Evolutionary conservation across 1,140 invertebrate species (phyloP).

Genomic region (Drosophila lacertosa): DNA sequence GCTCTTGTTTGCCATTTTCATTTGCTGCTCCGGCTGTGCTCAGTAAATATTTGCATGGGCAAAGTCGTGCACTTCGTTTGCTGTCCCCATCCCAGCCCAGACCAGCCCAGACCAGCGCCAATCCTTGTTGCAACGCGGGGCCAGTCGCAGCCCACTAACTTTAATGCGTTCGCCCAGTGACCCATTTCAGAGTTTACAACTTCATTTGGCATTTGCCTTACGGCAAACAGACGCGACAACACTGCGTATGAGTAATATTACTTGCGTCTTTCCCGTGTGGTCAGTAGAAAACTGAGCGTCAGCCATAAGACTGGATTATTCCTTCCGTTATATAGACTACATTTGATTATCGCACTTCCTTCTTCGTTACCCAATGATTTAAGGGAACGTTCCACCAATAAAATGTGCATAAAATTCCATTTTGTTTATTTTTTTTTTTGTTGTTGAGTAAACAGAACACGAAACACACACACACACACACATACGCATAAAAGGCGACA

Average conservation of each 20-base stretch:
- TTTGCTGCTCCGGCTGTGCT: constrained; percentile 44
- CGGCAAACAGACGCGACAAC: constrained; percentile 7
- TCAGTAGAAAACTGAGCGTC: background rate
- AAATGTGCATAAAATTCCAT: constrained; percentile 79
- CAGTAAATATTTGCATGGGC: constrained; percentile 47
- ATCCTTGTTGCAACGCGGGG: background rate
- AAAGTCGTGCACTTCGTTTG: constrained; percentile 24
- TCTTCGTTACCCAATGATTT: constrained; percentile 57
- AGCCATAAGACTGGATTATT: background rate
- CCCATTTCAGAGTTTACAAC: constrained; percentile 1
- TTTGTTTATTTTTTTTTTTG: too few relatives aligned
- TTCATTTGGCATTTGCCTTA: background rate
- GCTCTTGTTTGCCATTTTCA: constrained; percentile 59
- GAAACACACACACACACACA: constrained; percentile 9
- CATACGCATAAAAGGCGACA: constrained; percentile 24
- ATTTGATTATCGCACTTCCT: constrained; percentile 4
- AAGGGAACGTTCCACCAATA: constrained; percentile 52
- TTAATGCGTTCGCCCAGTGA: constrained; percentile 10
- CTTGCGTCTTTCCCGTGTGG: constrained; percentile 21
- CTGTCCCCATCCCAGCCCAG: background rate
- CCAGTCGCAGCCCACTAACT: background rate
- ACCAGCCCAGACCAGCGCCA: background rate
- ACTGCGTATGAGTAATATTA: constrained; percentile 49
- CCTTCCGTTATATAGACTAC: background rate
- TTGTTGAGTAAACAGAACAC: constrained; percentile 68